Conservation (phyloP, 1,140 invertebrate genomes). For the Heliothis virescens region DNA sequence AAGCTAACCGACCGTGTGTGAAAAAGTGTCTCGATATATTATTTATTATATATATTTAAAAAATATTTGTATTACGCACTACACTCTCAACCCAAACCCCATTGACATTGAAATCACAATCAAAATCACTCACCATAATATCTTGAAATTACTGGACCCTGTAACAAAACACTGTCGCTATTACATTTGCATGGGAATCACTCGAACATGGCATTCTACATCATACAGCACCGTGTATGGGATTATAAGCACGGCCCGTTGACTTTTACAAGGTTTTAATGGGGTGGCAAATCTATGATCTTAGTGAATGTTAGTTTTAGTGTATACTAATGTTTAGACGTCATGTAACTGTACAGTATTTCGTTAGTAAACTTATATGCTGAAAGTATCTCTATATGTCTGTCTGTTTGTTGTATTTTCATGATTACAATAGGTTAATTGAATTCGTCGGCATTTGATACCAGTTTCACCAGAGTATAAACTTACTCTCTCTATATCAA, state of each 20-base stretch:
- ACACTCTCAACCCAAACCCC: too few species aligned
- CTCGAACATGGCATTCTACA: background rate
- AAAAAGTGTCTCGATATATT: too few species aligned
- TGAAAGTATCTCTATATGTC: too few species aligned
- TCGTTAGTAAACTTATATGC: too few species aligned
- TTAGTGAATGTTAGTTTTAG: background rate
- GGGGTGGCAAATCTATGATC: background rate
- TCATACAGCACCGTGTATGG: background rate
- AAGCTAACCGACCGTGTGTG: too few species aligned
- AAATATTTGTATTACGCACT: too few species aligned
- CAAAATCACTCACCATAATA: slow-evolving; percentile 63
- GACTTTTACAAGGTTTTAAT: slow-evolving; percentile 44
- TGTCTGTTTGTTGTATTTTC: too few species aligned
- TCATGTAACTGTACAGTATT: background rate
- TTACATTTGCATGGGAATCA: slow-evolving; percentile 72
- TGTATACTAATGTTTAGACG: background rate
- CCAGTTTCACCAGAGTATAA: too few species aligned
- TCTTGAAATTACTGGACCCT: slow-evolving; percentile 42
- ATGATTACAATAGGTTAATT: too few species aligned
- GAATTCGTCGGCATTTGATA: too few species aligned
- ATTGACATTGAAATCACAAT: slow-evolving; percentile 26
- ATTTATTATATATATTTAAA: too few species aligned
- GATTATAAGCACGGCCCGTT: slow-evolving; percentile 37
- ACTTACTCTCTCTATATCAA: too few species aligned
- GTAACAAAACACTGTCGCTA: slow-evolving; percentile 63